phyloP scores from a whole-genome alignment of 2,888 invertebrate species.

The Ellobium chinense region DNA sequence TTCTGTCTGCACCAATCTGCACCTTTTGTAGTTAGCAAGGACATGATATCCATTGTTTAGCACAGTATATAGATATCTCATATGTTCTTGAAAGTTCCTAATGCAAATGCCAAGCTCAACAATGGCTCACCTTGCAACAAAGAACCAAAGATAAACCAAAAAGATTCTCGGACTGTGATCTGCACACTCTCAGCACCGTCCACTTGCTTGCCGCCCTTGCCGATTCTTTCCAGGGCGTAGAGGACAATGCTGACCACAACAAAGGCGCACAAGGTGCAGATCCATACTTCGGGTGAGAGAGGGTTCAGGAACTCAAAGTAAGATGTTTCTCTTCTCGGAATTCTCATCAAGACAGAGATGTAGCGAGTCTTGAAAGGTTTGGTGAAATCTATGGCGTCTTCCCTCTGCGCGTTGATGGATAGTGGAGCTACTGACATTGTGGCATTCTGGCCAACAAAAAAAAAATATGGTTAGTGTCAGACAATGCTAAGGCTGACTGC shows the following conservation, averaged over 20 bases:
- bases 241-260: constrained; percentile 72
- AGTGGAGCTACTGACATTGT: constrained; percentile 76
- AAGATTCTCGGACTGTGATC: constrained; percentile 72
- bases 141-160: constrained; percentile 77
- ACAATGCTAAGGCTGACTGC: too few relatives aligned
- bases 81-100: too few relatives aligned
- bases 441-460: too few relatives aligned
- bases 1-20: too few relatives aligned
- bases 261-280: constrained; percentile 72
- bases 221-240: constrained; percentile 70
- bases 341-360: constrained; percentile 75
- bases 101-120: not conserved
- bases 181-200: constrained; percentile 3
- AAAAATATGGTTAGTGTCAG: too few relatives aligned
- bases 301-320: constrained; percentile 78
- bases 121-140: constrained; percentile 72
- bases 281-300: constrained; percentile 73
- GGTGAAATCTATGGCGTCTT: constrained; percentile 76
- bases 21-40: too few relatives aligned
- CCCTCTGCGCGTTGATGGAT: constrained; percentile 74
- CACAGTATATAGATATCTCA: too few relatives aligned
- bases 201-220: constrained; percentile 40
- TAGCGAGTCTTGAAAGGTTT: constrained; percentile 77
- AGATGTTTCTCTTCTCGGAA: constrained; percentile 67
- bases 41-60: too few relatives aligned